Conservation (phyloP, 2,113 vertebrate genomes). For the Pholis gunnellus region DNA sequence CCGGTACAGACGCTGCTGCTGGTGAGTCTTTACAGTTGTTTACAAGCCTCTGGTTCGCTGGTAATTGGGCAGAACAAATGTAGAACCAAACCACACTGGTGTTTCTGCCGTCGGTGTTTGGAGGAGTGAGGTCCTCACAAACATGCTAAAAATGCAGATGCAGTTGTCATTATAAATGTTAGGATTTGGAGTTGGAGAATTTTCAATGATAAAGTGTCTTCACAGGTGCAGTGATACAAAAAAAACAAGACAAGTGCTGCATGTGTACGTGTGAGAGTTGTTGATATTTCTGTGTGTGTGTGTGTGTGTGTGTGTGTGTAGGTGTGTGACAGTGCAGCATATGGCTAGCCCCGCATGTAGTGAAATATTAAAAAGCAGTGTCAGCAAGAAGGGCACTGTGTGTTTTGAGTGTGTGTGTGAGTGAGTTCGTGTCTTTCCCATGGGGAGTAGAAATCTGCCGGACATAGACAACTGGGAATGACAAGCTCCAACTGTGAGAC, state of each 20-base stretch:
- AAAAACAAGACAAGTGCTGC: neutral
- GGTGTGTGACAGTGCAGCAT: slow-evolving; percentile 72
- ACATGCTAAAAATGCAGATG: neutral
- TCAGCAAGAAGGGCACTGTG: slow-evolving; percentile 72
- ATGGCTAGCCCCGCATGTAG: slow-evolving; percentile 75
- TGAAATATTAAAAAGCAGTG: slow-evolving; percentile 80
- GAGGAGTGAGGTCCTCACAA: slow-evolving; percentile 7
- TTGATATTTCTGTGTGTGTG: too few relatives aligned
- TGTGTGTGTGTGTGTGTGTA: slow-evolving; percentile 44
- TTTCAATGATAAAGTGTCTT: slow-evolving; percentile 33
- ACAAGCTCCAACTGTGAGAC: slow-evolving; percentile 64
- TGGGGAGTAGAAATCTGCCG: slow-evolving; percentile 72
- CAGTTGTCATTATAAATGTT: slow-evolving; percentile 10
- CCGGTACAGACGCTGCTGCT: too few relatives aligned
- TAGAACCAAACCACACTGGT: neutral
- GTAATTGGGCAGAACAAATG: slow-evolving; percentile 8
- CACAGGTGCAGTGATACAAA: neutral
- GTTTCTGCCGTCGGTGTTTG: neutral
- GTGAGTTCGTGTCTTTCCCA: slow-evolving; percentile 46
- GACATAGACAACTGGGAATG: slow-evolving; percentile 74
- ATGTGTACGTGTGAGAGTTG: slow-evolving; percentile 20
- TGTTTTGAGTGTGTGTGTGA: slow-evolving; percentile 23
- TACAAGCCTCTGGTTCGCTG: slow-evolving; percentile 7
- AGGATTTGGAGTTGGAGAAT: neutral
- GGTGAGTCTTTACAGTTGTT: slow-evolving; percentile 22